phyloP scores from a whole-genome alignment of 2,888 invertebrate genomes.

The Melipona beecheii region DNA sequence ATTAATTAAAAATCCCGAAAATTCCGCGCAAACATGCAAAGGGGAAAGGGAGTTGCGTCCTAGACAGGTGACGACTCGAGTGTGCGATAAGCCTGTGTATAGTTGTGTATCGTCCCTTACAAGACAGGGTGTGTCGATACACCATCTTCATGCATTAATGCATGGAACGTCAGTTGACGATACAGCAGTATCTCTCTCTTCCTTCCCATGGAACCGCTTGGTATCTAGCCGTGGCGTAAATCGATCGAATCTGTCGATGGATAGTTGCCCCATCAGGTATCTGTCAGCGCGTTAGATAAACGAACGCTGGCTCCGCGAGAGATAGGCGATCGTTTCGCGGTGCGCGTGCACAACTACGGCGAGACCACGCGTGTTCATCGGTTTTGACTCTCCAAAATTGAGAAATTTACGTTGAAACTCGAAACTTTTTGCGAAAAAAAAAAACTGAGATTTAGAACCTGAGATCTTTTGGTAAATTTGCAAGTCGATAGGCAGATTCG shows the following conservation, averaged over 20 bases:
- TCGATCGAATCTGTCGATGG: conserved; percentile 56
- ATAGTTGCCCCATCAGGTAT: conserved; percentile 50
- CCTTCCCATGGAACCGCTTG: background rate
- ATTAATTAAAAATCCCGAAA: background rate
- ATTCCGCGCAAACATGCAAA: conserved; percentile 13
- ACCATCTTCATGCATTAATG: conserved; percentile 69
- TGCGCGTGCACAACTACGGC: background rate
- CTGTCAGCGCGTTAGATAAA: conserved; percentile 50
- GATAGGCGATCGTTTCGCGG: conserved; percentile 16
- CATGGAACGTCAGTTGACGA: conserved; percentile 62
- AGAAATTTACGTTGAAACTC: too few relatives aligned
- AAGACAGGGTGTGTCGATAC: conserved; percentile 56
- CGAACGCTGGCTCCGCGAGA: conserved; percentile 10
- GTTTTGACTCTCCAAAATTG: too few relatives aligned
- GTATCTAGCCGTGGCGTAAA: conserved; percentile 47
- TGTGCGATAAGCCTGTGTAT: conserved; percentile 51
- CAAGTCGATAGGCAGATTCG: background rate
- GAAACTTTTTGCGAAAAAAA: too few relatives aligned
- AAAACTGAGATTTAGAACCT: too few relatives aligned
- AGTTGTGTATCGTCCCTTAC: conserved; percentile 47
- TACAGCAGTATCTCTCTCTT: conserved; percentile 2
- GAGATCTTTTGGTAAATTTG: too few relatives aligned
- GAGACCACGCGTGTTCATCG: background rate
- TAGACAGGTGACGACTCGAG: conserved; percentile 46
- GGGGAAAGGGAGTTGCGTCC: conserved; percentile 14